Percentiles rank a stretch among this genome's conserved stretches.
phyloP scores from a whole-genome alignment of 2,797 vertebrate species.

The Trachurus trachurus region DNA sequence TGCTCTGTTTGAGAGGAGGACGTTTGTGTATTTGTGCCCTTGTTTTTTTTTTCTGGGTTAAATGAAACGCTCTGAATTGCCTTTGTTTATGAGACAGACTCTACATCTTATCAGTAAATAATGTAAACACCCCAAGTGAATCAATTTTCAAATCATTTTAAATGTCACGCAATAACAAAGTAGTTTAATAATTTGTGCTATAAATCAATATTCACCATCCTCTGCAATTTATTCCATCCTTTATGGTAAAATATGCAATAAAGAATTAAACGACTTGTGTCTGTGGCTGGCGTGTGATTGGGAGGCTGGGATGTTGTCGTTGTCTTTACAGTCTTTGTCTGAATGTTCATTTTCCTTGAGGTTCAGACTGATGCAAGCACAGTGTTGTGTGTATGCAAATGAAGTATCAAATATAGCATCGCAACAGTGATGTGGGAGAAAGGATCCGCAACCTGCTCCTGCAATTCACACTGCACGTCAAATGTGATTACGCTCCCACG shows the following conservation, averaged over 20 bases:
- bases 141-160: not conserved
- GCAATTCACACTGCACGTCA: conserved; percentile 69
- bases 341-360: conserved; percentile 64
- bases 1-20: not conserved
- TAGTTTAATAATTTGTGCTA: conserved; percentile 12
- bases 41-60: conserved; percentile 7
- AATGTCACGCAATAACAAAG: not conserved
- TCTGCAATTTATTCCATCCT: not conserved
- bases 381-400: conserved; percentile 71
- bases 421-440: conserved; percentile 48
- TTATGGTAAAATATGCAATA: conserved; percentile 55
- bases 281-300: conserved; percentile 24
- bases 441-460: conserved; percentile 40
- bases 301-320: conserved; percentile 37
- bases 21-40: not conserved
- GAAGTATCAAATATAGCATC: conserved; percentile 65
- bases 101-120: not conserved
- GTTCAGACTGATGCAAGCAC: conserved; percentile 54
- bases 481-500: conserved; percentile 74
- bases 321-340: conserved; percentile 56
- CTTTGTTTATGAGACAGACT: not conserved
- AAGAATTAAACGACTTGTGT: conserved; percentile 56
- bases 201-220: conserved; percentile 31
- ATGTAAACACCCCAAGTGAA: conserved; percentile 2
- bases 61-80: not conserved